phyloP scores from a whole-genome alignment of 1,140 invertebrate genomes.

The Condylostylus longicornis region DNA sequence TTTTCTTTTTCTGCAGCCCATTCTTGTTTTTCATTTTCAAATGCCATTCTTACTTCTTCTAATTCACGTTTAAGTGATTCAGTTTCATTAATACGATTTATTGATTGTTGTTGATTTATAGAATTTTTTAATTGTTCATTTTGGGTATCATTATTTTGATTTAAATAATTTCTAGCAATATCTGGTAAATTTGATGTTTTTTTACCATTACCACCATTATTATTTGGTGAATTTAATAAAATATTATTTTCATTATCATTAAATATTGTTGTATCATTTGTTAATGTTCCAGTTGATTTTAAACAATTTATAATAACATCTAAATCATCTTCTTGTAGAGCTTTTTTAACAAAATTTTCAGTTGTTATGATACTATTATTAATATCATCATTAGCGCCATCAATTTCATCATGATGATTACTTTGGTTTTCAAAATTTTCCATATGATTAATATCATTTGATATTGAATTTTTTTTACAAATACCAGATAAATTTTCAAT shows the following conservation, averaged over 20 bases:
- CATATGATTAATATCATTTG: conserved; percentile 5
- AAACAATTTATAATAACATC: conserved; percentile 11
- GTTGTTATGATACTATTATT: background rate
- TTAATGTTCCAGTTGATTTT: conserved; percentile 6
- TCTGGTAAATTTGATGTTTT: conserved; percentile 10
- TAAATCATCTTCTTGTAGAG: conserved; percentile 1
- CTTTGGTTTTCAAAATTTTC: background rate
- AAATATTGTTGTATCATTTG: too few relatives aligned
- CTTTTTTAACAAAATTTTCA: too few relatives aligned
- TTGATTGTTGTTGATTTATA: conserved; percentile 11
- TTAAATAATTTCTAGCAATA: conserved; percentile 1
- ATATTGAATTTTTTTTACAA: conserved; percentile 22
- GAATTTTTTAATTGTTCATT: background rate
- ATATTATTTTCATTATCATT: too few relatives aligned
- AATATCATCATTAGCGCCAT: conserved; percentile 5
- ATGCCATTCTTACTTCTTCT: conserved; percentile 23
- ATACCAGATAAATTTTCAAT: conserved; percentile 28
- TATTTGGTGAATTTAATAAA: too few relatives aligned
- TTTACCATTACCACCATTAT: too few relatives aligned
- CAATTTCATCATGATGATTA: conserved; percentile 6
- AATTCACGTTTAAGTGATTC: conserved; percentile 23
- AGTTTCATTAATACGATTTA: conserved; percentile 26
- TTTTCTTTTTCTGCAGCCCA: conserved; percentile 29
- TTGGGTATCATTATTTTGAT: background rate
- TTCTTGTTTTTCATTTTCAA: conserved; percentile 27